Conservation (phyloP, 1,140 invertebrate genomes). For the Ylistrum balloti region DNA sequence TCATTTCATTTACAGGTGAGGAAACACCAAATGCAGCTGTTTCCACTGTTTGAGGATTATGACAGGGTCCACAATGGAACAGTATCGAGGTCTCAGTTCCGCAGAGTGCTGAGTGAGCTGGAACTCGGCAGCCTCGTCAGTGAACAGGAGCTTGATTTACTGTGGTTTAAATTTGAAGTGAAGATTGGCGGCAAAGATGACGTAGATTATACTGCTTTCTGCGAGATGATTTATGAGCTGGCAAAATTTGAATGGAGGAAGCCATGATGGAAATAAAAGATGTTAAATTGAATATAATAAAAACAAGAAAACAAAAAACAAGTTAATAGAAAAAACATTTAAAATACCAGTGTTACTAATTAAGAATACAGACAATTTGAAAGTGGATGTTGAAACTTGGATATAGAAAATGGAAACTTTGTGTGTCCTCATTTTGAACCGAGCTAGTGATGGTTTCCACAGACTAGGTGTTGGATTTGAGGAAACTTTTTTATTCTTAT, state of each 20-base stretch:
- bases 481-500: no score
- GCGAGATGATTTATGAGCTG: conserved; percentile 80
- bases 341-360: no score
- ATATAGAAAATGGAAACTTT: no score
- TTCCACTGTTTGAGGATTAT: conserved; percentile 82
- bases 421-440: no score
- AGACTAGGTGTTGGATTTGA: no score
- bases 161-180: conserved; percentile 80
- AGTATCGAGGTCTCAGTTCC: conserved; percentile 81
- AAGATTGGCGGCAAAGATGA: conserved; percentile 79
- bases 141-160: conserved; percentile 75
- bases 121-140: conserved; percentile 77
- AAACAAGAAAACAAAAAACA: no score
- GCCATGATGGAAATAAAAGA: no score
- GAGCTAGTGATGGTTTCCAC: no score
- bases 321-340: no score
- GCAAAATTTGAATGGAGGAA: conserved; percentile 79
- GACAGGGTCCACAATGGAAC: conserved; percentile 81
- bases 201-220: conserved; percentile 81
- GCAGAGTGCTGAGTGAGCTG: conserved; percentile 80
- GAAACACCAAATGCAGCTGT: conserved; percentile 80
- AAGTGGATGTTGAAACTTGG: no score
- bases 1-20: conserved; percentile 70
- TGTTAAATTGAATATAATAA: no score
- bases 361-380: no score